A percentile compares a stretch with the other conserved stretches of the same genome.
phyloP scores from a whole-genome alignment of 2,113 vertebrate species.

The Gymnocephalus cernua region DNA sequence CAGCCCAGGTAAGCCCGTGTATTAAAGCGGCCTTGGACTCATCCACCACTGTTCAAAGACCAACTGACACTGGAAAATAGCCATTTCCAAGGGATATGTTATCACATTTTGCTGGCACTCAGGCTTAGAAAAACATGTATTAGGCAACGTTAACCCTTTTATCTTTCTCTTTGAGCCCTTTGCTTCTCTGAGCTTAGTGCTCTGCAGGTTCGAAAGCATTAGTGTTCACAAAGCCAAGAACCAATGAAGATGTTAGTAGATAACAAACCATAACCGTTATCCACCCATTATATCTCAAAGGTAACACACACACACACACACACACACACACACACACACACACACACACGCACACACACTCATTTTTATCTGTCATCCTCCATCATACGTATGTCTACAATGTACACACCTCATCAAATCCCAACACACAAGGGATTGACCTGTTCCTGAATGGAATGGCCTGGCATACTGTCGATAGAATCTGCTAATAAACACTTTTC shows the following conservation, averaged over 20 bases:
- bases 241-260: conserved; percentile 28
- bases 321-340: conserved; percentile 32
- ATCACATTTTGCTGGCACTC: background rate
- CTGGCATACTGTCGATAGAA: background rate
- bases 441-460: background rate
- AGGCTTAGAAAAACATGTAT: background rate
- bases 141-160: conserved; percentile 22
- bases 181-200: conserved; percentile 19
- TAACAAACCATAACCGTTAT: background rate
- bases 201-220: background rate
- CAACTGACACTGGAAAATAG: background rate
- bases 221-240: conserved; percentile 20
- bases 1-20: too few relatives aligned
- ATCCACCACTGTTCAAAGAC: background rate
- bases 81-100: background rate
- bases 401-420: conserved; percentile 32
- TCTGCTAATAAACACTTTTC: background rate
- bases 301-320: conserved; percentile 26
- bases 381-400: conserved; percentile 18
- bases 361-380: conserved; percentile 24
- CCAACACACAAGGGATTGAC: background rate
- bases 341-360: conserved; percentile 4
- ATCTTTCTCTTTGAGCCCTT: background rate
- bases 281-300: conserved; percentile 3
- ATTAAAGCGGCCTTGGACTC: too few relatives aligned